Conservation (phyloP, 2,113 vertebrate species). For the Pomatorhinus ruficollis region DNA sequence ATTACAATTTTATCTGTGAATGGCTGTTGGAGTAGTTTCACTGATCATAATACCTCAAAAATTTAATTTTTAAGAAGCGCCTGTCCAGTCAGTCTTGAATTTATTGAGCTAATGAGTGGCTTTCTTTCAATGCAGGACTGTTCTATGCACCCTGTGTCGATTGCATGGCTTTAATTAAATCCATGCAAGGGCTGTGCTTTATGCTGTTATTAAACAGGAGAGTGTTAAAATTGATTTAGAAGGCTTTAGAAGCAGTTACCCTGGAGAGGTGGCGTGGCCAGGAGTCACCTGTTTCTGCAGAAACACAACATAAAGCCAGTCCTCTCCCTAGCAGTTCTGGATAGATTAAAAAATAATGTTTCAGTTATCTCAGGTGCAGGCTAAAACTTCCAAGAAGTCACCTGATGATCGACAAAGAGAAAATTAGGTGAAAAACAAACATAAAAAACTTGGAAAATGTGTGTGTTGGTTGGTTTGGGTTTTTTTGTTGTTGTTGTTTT, state of each 20-base stretch:
- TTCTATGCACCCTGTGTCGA: background rate
- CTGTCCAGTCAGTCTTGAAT: background rate
- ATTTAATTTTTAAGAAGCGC: background rate
- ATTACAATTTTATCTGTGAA: background rate
- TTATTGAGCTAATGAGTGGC: background rate
- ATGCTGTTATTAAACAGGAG: slow-evolving; percentile 15
- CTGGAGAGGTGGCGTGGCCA: background rate
- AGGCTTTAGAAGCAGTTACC: background rate
- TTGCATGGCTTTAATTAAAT: background rate
- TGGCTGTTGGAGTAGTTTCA: background rate
- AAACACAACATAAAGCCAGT: background rate
- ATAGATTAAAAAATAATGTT: background rate
- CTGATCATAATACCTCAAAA: background rate
- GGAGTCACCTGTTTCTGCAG: background rate
- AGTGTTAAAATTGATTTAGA: background rate
- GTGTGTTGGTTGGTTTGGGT: accelerated
- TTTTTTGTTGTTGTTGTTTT: background rate
- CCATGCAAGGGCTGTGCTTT: background rate
- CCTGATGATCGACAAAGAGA: background rate
- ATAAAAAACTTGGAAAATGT: accelerated
- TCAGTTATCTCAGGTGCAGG: background rate
- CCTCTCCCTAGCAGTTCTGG: background rate
- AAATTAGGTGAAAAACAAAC: background rate
- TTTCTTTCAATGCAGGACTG: background rate
- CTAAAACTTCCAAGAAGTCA: background rate